Conservation (phyloP, 2,113 vertebrate species). For the Seriola rivoliana region DNA sequence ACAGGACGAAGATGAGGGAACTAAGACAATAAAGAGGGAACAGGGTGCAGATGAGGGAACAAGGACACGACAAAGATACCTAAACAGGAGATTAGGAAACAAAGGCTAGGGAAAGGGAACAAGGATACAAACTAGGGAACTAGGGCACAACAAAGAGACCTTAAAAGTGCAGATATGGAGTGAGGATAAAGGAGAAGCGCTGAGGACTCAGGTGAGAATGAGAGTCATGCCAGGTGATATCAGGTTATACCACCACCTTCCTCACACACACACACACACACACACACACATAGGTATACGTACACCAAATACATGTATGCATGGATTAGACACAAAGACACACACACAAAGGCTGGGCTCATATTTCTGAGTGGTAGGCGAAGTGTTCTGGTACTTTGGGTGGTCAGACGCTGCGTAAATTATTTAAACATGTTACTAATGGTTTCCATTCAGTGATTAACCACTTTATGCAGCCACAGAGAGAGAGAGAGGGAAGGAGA, state of each 20-base stretch:
- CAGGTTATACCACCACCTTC: constrained; percentile 34
- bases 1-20: not conserved
- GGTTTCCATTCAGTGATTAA: constrained; percentile 80
- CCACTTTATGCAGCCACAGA: constrained; percentile 52
- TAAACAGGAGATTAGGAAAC: not conserved
- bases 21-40: not conserved
- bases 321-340: constrained; percentile 14
- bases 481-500: not conserved
- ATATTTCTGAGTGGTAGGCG: constrained; percentile 49
- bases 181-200: not conserved
- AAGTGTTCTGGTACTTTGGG: constrained; percentile 64
- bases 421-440: constrained; percentile 79
- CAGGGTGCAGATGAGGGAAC: not conserved
- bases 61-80: not conserved
- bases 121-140: constrained; percentile 5
- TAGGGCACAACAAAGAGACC: not conserved
- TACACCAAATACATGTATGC: constrained; percentile 12
- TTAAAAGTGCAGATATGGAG: not conserved
- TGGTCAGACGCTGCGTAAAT: constrained; percentile 72
- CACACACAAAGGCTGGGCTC: constrained; percentile 46
- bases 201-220: constrained; percentile 24
- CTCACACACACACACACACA: constrained; percentile 27
- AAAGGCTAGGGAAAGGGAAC: not conserved
- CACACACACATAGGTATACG: constrained; percentile 13
- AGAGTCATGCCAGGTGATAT: constrained; percentile 44